A percentile compares a stretch with the other conserved stretches of the same genome.
These are phyloP conservation scores for Rattus rattus DNA, from an alignment of 2,113 vertebrate species.

Conservation along the genomic window DNA sequence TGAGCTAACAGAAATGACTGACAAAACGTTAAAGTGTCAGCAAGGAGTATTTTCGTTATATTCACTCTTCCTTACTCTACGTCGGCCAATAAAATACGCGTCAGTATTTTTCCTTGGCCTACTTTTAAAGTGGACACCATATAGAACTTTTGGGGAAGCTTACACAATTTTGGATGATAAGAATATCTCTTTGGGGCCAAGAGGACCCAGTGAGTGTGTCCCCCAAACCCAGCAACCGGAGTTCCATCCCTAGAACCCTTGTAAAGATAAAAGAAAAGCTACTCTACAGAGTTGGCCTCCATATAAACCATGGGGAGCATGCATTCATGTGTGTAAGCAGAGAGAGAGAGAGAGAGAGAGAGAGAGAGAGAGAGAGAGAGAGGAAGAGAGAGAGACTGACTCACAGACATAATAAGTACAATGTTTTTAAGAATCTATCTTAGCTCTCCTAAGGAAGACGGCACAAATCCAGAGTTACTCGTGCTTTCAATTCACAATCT, in stretches of 20 bases:
- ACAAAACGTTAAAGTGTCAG: background rate
- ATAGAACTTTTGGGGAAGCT: background rate
- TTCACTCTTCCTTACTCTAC: background rate
- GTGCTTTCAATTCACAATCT: background rate
- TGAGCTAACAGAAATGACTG: slow-evolving; percentile 2
- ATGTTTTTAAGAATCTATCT: background rate
- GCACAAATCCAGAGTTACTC: background rate
- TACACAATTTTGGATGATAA: background rate
- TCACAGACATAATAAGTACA: background rate
- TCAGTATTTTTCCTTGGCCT: background rate
- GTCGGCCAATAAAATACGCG: background rate
- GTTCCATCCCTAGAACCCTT: background rate
- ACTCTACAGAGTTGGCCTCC: background rate
- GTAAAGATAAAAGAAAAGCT: background rate
- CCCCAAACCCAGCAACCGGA: background rate
- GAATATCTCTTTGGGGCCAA: background rate
- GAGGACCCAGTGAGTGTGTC: background rate
- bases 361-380: too few relatives aligned
- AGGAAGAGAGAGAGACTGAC: background rate
- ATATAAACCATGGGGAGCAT: too few relatives aligned
- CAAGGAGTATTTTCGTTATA: slow-evolving; percentile 10
- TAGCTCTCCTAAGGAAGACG: background rate
- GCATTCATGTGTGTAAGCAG: background rate
- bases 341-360: too few relatives aligned
- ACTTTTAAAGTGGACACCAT: background rate